A percentile compares a stretch with the other conserved stretches of the same genome.
Conservation (phyloP, 2,113 vertebrate genomes). For the Apodemus sylvaticus region DNA sequence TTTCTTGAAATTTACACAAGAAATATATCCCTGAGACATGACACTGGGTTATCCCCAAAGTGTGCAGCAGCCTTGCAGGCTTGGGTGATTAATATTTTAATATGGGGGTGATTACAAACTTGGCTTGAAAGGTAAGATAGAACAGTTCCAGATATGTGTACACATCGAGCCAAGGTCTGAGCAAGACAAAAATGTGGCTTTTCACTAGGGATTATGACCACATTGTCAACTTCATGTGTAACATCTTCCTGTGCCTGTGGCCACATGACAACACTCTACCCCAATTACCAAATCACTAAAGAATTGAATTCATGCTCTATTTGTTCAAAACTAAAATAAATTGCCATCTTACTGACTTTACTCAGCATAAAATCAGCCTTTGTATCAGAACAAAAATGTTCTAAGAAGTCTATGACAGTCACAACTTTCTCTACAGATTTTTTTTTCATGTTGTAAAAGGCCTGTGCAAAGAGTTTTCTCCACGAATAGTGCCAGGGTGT, state of each 20-base stretch:
- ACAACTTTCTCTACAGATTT: neutral
- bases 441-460: neutral
- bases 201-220: conserved; percentile 21
- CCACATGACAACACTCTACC: conserved; percentile 41
- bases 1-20: conserved; percentile 43
- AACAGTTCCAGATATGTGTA: conserved; percentile 65
- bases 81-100: conserved; percentile 66
- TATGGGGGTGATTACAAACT: conserved; percentile 54
- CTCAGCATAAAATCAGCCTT: neutral
- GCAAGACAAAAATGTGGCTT: conserved; percentile 24
- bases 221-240: conserved; percentile 28
- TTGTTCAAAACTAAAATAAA: conserved; percentile 35
- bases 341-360: conserved; percentile 12
- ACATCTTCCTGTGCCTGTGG: conserved; percentile 4
- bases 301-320: neutral
- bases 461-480: neutral
- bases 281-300: conserved; percentile 38
- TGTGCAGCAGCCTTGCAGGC: conserved; percentile 19
- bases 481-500: neutral
- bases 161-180: conserved; percentile 45
- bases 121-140: conserved; percentile 58
- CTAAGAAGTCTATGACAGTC: conserved; percentile 12
- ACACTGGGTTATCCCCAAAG: neutral
- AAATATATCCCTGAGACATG: neutral
- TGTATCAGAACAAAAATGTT: neutral